Evolutionary conservation across 2,888 invertebrate genomes (phyloP).

Genomic region (Tenthredo amoena): DNA sequence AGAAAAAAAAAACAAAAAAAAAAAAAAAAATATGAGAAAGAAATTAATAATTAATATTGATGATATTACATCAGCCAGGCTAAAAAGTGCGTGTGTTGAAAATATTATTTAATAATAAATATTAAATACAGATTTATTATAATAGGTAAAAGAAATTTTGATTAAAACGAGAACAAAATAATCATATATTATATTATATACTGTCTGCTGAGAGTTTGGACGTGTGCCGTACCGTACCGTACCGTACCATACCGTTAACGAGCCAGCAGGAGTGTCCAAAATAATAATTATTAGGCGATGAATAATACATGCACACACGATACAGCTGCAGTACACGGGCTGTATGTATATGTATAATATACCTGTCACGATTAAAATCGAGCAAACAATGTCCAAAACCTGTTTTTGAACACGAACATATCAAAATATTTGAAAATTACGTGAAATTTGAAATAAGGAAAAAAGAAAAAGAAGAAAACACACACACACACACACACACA

Average conservation of each 20-base stretch:
- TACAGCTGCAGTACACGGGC: slow-evolving; percentile 7
- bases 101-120: slow-evolving; percentile 40
- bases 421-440: slow-evolving; percentile 45
- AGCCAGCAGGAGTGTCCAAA: slow-evolving; percentile 13
- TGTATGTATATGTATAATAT: slow-evolving; percentile 37
- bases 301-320: slow-evolving; percentile 26
- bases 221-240: background rate
- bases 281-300: slow-evolving; percentile 22
- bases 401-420: slow-evolving; percentile 51
- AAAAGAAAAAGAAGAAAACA: background rate
- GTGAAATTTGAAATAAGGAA: slow-evolving; percentile 30
- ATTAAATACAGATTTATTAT: slow-evolving; percentile 45
- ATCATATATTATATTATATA: slow-evolving; percentile 28
- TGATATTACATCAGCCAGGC: slow-evolving; percentile 22
- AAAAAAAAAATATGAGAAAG: background rate
- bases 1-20: background rate
- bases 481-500: background rate
- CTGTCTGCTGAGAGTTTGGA: slow-evolving; percentile 15
- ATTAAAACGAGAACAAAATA: slow-evolving; percentile 39
- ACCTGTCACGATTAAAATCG: slow-evolving; percentile 12
- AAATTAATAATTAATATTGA: slow-evolving; percentile 45
- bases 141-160: slow-evolving; percentile 42
- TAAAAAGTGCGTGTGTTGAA: slow-evolving; percentile 36
- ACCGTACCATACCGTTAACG: no score
- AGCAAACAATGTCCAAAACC: slow-evolving; percentile 50